phyloP scores from a whole-genome alignment of 2,888 invertebrate species.

The Drosophila meridiana region DNA sequence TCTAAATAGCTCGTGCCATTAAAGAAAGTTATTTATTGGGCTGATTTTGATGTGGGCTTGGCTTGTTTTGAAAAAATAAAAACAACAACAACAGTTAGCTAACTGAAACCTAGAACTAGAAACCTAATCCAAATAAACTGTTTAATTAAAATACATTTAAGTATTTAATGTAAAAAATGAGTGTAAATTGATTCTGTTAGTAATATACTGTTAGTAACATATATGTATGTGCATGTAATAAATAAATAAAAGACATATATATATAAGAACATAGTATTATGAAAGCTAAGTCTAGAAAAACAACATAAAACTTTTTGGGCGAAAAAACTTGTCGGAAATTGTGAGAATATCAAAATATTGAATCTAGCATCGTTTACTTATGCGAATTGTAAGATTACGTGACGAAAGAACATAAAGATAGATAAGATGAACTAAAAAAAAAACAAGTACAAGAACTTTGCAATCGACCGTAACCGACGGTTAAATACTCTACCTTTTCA shows the following conservation, averaged over 20 bases:
- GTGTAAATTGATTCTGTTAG: neutral
- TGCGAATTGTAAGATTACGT: conserved; percentile 9
- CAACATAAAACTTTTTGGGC: neutral
- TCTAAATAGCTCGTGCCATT: conserved; percentile 57
- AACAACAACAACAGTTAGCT: conserved; percentile 16
- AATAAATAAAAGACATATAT: no score
- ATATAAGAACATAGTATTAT: neutral
- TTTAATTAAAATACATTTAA: conserved; percentile 2
- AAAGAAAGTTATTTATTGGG: conserved; percentile 49
- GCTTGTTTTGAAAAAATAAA: conserved; percentile 13
- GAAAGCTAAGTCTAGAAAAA: neutral
- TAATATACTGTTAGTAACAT: neutral
- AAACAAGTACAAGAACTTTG: neutral
- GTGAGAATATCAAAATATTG: conserved; percentile 3
- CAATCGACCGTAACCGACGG: neutral
- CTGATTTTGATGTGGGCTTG: conserved; percentile 43
- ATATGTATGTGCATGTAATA: neutral
- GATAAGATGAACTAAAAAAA: conserved; percentile 8
- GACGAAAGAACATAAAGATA: neutral
- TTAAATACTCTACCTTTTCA: neutral
- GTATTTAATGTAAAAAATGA: neutral
- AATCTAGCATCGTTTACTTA: neutral
- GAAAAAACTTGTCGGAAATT: neutral
- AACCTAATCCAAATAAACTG: neutral
- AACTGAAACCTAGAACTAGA: conserved; percentile 6